Percentiles rank a stretch among this genome's conserved stretches.
These are phyloP conservation scores for Epistrophella euchroma DNA, from an alignment of 2,888 invertebrate genomes.

Conservation along the genomic window DNA sequence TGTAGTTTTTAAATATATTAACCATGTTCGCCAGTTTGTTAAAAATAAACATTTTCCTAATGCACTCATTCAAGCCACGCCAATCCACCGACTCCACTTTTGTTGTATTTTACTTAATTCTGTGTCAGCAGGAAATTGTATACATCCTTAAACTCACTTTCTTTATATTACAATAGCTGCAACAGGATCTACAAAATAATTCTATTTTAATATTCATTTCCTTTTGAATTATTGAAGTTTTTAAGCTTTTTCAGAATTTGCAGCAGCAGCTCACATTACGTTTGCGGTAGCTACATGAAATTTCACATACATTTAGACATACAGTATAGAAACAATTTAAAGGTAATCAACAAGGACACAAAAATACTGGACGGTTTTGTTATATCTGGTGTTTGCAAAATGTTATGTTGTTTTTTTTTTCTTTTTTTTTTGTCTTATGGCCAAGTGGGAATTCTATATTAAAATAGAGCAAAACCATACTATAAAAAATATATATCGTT, in stretches of 20 bases:
- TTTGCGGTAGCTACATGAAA: slow-evolving; percentile 42
- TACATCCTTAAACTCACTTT: slow-evolving; percentile 39
- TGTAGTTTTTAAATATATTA: slow-evolving; percentile 40
- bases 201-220: slow-evolving; percentile 44
- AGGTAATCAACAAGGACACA: slow-evolving; percentile 42
- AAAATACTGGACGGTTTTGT: not conserved
- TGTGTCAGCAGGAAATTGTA: slow-evolving; percentile 54
- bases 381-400: slow-evolving; percentile 21
- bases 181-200: slow-evolving; percentile 51
- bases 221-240: slow-evolving; percentile 29
- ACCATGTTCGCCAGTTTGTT: slow-evolving; percentile 64
- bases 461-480: slow-evolving; percentile 43
- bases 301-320: slow-evolving; percentile 29
- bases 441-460: slow-evolving; percentile 19
- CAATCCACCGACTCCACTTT: not conserved
- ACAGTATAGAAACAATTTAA: not conserved
- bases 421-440: slow-evolving; percentile 7
- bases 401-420: slow-evolving; percentile 7
- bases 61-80: slow-evolving; percentile 62
- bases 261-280: slow-evolving; percentile 4
- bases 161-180: not conserved
- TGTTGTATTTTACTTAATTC: slow-evolving; percentile 1
- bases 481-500: slow-evolving; percentile 60
- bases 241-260: slow-evolving; percentile 23
- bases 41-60: slow-evolving; percentile 54